A percentile compares a stretch with the other conserved stretches of the same genome.
phyloP scores from a whole-genome alignment of 2,113 vertebrate species.

The Steatornis caripensis region DNA sequence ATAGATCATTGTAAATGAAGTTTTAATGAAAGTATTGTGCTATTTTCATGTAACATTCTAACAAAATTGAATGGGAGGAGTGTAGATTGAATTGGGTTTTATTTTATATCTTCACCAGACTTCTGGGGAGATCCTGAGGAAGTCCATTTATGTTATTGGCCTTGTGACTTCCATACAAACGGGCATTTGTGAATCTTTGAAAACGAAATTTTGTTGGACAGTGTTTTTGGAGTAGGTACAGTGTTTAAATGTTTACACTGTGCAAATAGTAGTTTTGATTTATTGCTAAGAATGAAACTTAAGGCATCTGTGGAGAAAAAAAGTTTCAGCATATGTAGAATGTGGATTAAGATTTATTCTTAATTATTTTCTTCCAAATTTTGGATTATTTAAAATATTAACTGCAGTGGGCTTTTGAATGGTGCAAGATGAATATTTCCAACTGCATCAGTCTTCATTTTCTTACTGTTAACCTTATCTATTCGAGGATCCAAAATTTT shows the following conservation, averaged over 20 bases:
- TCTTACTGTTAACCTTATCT: not conserved
- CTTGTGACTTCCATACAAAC: not conserved
- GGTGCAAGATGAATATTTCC: not conserved
- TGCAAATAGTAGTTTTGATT: not conserved
- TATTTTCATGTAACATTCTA: not conserved
- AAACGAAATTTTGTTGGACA: not conserved
- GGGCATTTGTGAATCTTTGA: not conserved
- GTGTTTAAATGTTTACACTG: not conserved
- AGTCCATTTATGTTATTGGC: not conserved
- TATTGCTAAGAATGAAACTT: not conserved
- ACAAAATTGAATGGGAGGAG: not conserved
- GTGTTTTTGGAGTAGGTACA: slow-evolving; percentile 1
- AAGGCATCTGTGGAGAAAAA: not conserved
- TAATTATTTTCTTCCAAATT: no score
- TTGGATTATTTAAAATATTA: not conserved
- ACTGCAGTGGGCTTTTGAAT: not conserved
- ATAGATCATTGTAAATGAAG: not conserved
- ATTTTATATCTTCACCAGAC: no score
- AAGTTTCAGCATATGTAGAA: not conserved
- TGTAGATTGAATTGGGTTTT: no score
- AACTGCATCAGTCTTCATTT: not conserved
- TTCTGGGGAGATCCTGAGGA: not conserved
- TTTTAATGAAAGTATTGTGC: not conserved
- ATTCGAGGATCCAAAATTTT: not conserved
- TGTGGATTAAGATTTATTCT: not conserved